These are phyloP conservation scores for Etheostoma cragini DNA, from an alignment of 2,113 vertebrate species.

Conservation along the genomic window DNA sequence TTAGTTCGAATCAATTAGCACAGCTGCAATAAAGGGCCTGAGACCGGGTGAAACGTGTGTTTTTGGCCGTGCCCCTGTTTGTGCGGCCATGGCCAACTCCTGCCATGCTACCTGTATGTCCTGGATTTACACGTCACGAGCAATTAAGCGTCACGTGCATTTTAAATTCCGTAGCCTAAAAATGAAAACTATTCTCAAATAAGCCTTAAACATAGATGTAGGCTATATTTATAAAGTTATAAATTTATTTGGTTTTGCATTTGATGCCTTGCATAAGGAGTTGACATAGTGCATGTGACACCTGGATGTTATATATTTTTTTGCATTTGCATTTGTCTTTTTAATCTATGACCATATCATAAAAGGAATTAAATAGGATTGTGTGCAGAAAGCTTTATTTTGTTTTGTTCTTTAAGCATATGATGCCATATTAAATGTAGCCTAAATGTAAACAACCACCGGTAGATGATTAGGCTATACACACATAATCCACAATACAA, in stretches of 20 bases:
- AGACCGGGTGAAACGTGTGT: not conserved
- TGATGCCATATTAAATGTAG: not conserved
- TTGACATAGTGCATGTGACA: too few relatives aligned
- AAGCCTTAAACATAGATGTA: not conserved
- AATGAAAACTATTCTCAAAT: not conserved
- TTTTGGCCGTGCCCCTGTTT: not conserved
- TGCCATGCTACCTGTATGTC: not conserved
- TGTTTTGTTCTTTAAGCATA: not conserved
- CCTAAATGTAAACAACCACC: not conserved
- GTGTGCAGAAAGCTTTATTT: not conserved
- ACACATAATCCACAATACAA: not conserved
- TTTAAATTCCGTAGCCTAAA: not conserved
- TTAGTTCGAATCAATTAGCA: too few relatives aligned
- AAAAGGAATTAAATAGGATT: not conserved
- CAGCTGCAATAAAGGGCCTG: not conserved
- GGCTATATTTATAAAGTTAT: too few relatives aligned
- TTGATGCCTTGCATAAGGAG: too few relatives aligned
- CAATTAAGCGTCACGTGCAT: conserved; percentile 3
- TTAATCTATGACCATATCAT: not conserved
- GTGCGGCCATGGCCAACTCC: not conserved
- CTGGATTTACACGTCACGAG: not conserved
- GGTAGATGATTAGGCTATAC: too few relatives aligned
- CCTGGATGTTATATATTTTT: too few relatives aligned
- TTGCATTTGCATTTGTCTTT: too few relatives aligned
- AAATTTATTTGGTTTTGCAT: too few relatives aligned